A percentile compares a stretch with the other conserved stretches of the same genome.
phyloP scores from a whole-genome alignment of 2,113 vertebrate genomes.

The Climacteris rufus region DNA sequence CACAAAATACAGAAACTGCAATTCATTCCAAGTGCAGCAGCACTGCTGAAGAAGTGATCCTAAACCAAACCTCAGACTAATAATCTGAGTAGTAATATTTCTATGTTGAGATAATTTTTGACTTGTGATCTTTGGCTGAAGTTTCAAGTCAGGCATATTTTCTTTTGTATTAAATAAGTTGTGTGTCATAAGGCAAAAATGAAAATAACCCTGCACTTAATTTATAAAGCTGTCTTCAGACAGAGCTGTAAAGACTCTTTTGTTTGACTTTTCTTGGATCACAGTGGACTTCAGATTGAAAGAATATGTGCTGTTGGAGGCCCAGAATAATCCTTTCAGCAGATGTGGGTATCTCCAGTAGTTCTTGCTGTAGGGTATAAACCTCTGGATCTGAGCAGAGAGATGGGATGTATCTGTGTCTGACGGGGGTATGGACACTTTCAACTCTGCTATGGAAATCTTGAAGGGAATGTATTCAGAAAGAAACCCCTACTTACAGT shows the following conservation, averaged over 20 bases:
- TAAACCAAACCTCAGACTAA: background rate
- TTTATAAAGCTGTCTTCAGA: background rate
- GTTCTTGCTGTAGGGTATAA: background rate
- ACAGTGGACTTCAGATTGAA: background rate
- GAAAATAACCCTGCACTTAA: background rate
- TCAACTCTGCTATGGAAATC: background rate
- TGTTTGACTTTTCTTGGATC: conserved; percentile 7
- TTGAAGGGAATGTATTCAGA: background rate
- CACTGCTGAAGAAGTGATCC: background rate
- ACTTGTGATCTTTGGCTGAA: background rate
- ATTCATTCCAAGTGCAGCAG: background rate
- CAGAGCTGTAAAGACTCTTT: background rate
- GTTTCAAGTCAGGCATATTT: background rate
- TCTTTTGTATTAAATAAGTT: background rate
- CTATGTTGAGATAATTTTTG: conserved; percentile 14
- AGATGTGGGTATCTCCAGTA: background rate
- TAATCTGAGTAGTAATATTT: conserved; percentile 1
- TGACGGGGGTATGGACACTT: accelerated
- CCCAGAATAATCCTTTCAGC: background rate
- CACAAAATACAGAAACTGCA: background rate
- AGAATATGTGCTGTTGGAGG: background rate
- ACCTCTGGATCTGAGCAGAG: background rate
- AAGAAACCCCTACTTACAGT: background rate
- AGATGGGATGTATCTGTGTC: background rate
- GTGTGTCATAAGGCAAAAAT: background rate